Conservation (phyloP, 1,140 invertebrate genomes). For the Agrypnia vestita region DNA sequence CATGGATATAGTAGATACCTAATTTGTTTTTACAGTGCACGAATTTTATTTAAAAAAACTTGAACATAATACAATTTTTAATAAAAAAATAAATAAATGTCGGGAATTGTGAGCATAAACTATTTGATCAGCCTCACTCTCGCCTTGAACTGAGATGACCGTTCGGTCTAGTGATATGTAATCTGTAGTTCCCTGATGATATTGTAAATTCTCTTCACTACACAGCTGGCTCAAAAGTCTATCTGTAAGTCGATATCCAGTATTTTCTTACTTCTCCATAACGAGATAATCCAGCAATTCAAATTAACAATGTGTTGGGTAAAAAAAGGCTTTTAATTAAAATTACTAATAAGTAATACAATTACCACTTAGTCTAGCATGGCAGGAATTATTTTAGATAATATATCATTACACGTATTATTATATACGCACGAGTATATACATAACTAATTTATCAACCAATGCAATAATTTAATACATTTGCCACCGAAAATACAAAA, state of each 20-base stretch:
- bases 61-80: too few relatives aligned
- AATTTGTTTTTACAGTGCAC: too few relatives aligned
- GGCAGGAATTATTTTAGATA: too few relatives aligned
- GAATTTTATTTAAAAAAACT: too few relatives aligned
- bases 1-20: too few relatives aligned
- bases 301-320: conserved; percentile 15
- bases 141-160: conserved; percentile 38
- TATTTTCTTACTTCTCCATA: background rate
- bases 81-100: too few relatives aligned
- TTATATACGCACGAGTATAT: background rate
- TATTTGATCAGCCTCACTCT: background rate
- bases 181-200: conserved; percentile 9
- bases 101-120: too few relatives aligned
- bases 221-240: background rate
- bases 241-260: background rate
- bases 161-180: conserved; percentile 4
- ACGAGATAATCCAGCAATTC: conserved; percentile 25
- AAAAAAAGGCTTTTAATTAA: too few relatives aligned
- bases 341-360: too few relatives aligned
- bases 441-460: conserved; percentile 7
- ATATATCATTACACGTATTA: too few relatives aligned
- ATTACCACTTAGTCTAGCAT: too few relatives aligned
- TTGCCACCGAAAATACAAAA: conserved; percentile 8
- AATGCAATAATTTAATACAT: background rate
- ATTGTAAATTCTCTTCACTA: background rate